phyloP scores from a whole-genome alignment of 2,113 vertebrate genomes.

The Clinocottus analis region DNA sequence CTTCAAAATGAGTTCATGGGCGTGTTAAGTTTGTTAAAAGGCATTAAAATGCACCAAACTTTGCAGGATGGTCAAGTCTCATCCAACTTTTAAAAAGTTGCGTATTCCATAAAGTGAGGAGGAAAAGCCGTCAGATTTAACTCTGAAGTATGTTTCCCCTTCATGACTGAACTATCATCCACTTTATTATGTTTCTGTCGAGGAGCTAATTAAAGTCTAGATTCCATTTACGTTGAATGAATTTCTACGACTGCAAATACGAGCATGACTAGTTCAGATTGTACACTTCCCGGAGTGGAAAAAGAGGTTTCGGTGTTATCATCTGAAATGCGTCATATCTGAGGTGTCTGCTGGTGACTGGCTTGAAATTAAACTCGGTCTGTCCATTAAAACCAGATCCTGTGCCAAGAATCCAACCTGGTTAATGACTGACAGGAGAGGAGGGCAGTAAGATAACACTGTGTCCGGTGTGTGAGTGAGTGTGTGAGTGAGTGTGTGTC shows the following conservation, averaged over 20 bases:
- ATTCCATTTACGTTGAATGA: not conserved
- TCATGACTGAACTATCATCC: not conserved
- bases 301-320: not conserved
- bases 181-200: not conserved
- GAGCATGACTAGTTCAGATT: not conserved
- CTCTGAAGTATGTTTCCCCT: not conserved
- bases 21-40: not conserved
- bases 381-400: conserved; percentile 15
- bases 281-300: not conserved
- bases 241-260: not conserved
- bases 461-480: not conserved
- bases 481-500: conserved; percentile 26
- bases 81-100: not conserved
- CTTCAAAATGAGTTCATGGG: too few species aligned
- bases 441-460: not conserved
- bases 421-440: conserved; percentile 47
- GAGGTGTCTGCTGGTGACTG: not conserved
- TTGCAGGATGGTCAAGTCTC: not conserved
- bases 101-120: not conserved
- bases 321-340: not conserved
- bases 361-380: not conserved
- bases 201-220: not conserved
- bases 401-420: conserved; percentile 16
- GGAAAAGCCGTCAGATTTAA: not conserved
- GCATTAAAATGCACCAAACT: not conserved